Percentiles rank a stretch among this genome's conserved stretches.
Conservation (phyloP, 2,113 vertebrate species). For the Phyllopteryx taeniolatus region DNA sequence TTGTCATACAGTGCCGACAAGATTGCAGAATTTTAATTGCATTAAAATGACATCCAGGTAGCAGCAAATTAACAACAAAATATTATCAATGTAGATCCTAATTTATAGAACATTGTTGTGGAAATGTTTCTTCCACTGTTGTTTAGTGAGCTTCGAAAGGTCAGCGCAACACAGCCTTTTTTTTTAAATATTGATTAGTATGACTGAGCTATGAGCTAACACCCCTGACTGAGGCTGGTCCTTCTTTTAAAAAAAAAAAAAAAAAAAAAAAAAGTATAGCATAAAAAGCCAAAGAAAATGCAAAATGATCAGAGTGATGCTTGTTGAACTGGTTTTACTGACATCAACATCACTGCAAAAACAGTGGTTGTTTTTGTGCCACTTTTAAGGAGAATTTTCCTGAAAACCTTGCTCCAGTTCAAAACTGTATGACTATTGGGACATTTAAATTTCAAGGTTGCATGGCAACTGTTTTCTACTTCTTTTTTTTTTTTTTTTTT, state of each 20-base stretch:
- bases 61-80: neutral
- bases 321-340: no score
- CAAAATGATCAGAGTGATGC: no score
- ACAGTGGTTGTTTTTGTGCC: neutral
- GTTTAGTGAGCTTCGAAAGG: slow-evolving; percentile 33
- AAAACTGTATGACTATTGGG: neutral
- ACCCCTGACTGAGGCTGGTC: no score
- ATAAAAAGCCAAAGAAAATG: no score
- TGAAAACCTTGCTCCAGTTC: neutral
- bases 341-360: no score
- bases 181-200: slow-evolving; percentile 21
- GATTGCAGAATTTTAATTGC: neutral
- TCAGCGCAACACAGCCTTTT: slow-evolving; percentile 10
- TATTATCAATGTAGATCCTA: neutral
- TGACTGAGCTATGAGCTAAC: slow-evolving; percentile 9
- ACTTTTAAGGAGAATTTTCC: neutral
- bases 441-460: neutral
- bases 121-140: slow-evolving; percentile 6
- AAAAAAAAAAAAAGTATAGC: no score
- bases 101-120: slow-evolving; percentile 2
- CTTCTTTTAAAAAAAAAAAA: no score
- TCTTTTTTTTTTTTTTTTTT: no score
- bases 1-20: neutral
- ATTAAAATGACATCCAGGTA: neutral
- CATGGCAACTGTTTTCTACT: neutral